Base-by-base conservation (phyloP, 1,140 invertebrate genomes). In the Piezodorus guildinii region DNA sequence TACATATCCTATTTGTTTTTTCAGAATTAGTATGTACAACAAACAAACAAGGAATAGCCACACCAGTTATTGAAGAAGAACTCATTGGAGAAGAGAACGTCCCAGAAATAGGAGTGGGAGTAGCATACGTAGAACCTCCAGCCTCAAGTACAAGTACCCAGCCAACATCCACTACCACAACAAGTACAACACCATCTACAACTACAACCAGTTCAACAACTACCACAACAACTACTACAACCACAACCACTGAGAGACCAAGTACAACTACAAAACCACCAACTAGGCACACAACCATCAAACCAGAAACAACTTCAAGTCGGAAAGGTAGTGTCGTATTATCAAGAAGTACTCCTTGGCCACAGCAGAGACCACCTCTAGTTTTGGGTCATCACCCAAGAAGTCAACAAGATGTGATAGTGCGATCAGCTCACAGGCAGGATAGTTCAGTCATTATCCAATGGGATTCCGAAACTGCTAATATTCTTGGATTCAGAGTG, bases 371-470 rank as follows among this genome's bases (percentile, higher is more conserved):
- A 65, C 86, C 86, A 54, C 85, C 87, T 0, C 72, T 89, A 30
- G 82, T 89, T 1, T 77, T 87, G 67, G 85, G 82, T 44, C 85
- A 82, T 70, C 85, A 85, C 1, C 76, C 62, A 51, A 58, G 59
- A 5, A 34, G 43, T 14, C 58, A 59, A 16, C 69, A 84, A 65
- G 88, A 92, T 72, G 88, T 92, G 1, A 79, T 91, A 54, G 85
- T 94, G 8, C 88, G 89, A 71, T 87, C 88, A 65, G 91, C 90
- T 0, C 85, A 88, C 69, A 74, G 90, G 65, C 86, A 91, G 74
- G 89, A 91, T 62, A 92, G 87, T 71, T 86, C 90, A 0, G 87
- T 95, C 0, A 87, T 91, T 51, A 91, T 95, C 61, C 87, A 91
- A 70, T 95, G 92, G 92, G 89, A 91, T 70, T 90, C 88, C 2